A percentile compares a stretch with the other conserved stretches of the same genome.
phyloP scores from a whole-genome alignment of 1,140 invertebrate genomes.

The Panagrolaimus sp. region DNA sequence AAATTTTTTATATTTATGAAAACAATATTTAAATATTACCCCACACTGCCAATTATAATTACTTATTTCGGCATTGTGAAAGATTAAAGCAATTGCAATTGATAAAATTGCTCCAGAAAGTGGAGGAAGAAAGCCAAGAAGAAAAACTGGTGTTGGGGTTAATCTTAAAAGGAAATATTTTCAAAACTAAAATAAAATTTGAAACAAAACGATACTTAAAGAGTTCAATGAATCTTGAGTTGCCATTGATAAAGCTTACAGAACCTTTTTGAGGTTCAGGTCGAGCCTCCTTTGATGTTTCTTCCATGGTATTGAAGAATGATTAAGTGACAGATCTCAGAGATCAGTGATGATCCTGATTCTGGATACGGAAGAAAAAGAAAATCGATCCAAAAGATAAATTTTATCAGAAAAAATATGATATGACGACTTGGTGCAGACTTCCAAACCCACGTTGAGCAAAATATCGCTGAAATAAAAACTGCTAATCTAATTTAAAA shows the following conservation, averaged over 20 bases:
- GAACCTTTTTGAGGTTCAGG: not conserved
- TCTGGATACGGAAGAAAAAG: too few species aligned
- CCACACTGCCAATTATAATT: slow-evolving; percentile 52
- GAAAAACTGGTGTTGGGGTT: not conserved
- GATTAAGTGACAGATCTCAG: too few species aligned
- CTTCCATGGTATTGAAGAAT: too few species aligned
- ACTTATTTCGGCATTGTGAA: slow-evolving; percentile 44
- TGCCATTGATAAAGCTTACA: not conserved
- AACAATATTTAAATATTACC: slow-evolving; percentile 23
- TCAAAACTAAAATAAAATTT: not conserved
- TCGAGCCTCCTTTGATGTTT: too few species aligned
- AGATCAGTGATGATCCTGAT: too few species aligned
- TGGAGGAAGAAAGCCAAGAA: slow-evolving; percentile 40
- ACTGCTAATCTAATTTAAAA: too few species aligned
- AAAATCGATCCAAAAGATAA: too few species aligned
- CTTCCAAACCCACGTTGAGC: too few species aligned
- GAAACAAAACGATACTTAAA: not conserved
- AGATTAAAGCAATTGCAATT: slow-evolving; percentile 41
- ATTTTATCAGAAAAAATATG: too few species aligned
- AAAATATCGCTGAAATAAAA: too few species aligned
- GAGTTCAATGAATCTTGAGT: not conserved
- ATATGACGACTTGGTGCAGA: too few species aligned
- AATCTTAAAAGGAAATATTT: not conserved
- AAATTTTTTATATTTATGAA: slow-evolving; percentile 16
- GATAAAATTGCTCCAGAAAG: slow-evolving; percentile 39